Conservation (phyloP, 2,888 invertebrate species). For the Polyommatus icarus region DNA sequence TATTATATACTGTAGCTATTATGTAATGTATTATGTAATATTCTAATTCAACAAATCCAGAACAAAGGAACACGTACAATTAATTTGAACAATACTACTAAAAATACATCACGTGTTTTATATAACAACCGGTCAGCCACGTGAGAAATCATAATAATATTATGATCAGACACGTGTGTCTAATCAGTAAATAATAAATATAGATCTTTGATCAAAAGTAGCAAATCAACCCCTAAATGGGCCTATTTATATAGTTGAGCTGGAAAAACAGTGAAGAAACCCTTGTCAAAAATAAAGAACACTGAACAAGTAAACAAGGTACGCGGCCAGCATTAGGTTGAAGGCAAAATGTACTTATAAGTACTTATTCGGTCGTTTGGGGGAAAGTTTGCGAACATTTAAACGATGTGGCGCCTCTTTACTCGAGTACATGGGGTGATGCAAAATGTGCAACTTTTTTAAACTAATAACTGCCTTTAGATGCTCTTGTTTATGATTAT, state of each 20-base stretch:
- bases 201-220: no score
- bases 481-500: not conserved
- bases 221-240: no score
- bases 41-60: no score
- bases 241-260: not conserved
- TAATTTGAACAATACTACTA: no score
- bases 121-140: no score
- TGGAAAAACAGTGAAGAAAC: not conserved
- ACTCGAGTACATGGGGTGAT: not conserved
- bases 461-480: not conserved
- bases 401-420: constrained; percentile 22
- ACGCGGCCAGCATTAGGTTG: not conserved
- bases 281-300: not conserved
- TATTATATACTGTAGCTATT: no score
- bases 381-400: constrained; percentile 17
- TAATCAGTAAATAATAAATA: no score
- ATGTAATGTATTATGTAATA: no score
- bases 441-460: not conserved
- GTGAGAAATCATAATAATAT: no score
- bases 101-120: no score
- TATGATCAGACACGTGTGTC: no score
- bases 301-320: constrained; percentile 7
- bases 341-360: not conserved
- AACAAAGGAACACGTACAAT: no score
- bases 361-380: constrained; percentile 19